phyloP scores from a whole-genome alignment of 2,113 vertebrate species.

The Gadus chalcogrammus region DNA sequence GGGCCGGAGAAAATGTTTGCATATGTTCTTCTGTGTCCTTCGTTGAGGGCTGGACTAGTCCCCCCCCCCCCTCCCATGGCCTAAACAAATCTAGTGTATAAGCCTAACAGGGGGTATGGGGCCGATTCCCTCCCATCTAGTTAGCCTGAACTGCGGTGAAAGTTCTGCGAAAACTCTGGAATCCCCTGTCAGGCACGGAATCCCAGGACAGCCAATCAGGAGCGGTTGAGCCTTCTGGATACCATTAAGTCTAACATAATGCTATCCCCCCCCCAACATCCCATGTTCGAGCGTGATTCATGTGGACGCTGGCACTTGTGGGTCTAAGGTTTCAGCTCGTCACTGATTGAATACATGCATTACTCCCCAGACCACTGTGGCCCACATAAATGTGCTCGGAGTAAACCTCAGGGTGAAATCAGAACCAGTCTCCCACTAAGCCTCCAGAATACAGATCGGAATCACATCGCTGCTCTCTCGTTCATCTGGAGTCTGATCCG shows the following conservation, averaged over 20 bases:
- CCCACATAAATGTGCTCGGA: neutral
- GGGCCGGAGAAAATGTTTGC: neutral
- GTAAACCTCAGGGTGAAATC: too few species aligned
- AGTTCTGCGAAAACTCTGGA: slow-evolving; percentile 37
- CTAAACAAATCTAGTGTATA: slow-evolving; percentile 23
- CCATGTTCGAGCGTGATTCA: slow-evolving; percentile 38
- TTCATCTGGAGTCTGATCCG: too few species aligned
- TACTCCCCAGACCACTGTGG: slow-evolving; percentile 3
- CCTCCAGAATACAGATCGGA: too few species aligned
- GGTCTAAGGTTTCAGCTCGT: slow-evolving; percentile 42
- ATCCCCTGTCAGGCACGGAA: slow-evolving; percentile 30
- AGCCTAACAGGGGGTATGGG: slow-evolving; percentile 12
- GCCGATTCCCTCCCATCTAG: neutral
- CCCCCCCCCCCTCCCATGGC: neutral
- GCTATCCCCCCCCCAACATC: neutral
- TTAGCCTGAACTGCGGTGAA: slow-evolving; percentile 6
- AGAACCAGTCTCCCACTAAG: too few species aligned
- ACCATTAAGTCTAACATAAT: slow-evolving; percentile 51
- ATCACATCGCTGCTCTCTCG: too few species aligned
- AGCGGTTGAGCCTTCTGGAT: slow-evolving; percentile 44
- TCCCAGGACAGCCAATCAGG: slow-evolving; percentile 39
- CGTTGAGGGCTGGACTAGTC: neutral
- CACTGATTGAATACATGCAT: slow-evolving; percentile 48
- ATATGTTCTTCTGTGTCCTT: neutral
- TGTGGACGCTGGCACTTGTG: slow-evolving; percentile 43